Evolutionary conservation across 2,113 vertebrate species (phyloP).

Genomic region (Leuciscus idus): DNA sequence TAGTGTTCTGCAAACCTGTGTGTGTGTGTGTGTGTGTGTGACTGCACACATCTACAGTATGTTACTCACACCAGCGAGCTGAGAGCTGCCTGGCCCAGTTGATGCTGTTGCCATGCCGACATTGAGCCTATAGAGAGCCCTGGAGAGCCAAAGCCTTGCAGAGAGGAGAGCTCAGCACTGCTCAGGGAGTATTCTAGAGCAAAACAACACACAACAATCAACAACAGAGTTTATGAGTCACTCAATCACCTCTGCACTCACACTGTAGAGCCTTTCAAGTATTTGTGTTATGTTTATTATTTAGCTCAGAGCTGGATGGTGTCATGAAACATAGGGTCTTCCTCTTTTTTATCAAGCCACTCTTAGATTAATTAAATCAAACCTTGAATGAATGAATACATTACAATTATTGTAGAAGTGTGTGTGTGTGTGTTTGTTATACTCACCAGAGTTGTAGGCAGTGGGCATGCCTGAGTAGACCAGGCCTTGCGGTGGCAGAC

Average conservation of each 20-base stretch:
- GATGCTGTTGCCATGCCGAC: slow-evolving; percentile 98
- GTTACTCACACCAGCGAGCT: slow-evolving; percentile 97
- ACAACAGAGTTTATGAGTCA: slow-evolving; percentile 55
- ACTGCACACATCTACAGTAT: slow-evolving; percentile 35
- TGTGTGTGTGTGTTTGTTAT: not conserved
- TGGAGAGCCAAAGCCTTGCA: slow-evolving; percentile 94
- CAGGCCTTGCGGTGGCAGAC: slow-evolving; percentile 91
- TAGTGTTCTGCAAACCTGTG: slow-evolving; percentile 18
- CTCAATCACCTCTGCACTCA: slow-evolving; percentile 49
- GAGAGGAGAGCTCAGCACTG: slow-evolving; percentile 92
- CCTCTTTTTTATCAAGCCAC: not conserved
- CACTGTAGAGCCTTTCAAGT: not conserved
- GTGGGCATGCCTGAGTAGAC: slow-evolving; percentile 95
- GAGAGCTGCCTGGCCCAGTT: slow-evolving; percentile 91
- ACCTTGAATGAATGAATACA: not conserved
- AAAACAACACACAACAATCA: slow-evolving; percentile 64
- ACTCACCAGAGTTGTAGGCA: slow-evolving; percentile 94
- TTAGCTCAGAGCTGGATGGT: not conserved
- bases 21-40: slow-evolving; percentile 42
- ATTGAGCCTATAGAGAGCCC: slow-evolving; percentile 94
- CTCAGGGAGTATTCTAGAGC: slow-evolving; percentile 91
- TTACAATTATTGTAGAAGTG: not conserved
- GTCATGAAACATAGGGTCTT: not conserved
- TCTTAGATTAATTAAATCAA: not conserved
- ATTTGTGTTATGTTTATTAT: not conserved